These are phyloP conservation scores for Chironomus tentans DNA, from an alignment of 2,888 invertebrate species.

Conservation along the genomic window DNA sequence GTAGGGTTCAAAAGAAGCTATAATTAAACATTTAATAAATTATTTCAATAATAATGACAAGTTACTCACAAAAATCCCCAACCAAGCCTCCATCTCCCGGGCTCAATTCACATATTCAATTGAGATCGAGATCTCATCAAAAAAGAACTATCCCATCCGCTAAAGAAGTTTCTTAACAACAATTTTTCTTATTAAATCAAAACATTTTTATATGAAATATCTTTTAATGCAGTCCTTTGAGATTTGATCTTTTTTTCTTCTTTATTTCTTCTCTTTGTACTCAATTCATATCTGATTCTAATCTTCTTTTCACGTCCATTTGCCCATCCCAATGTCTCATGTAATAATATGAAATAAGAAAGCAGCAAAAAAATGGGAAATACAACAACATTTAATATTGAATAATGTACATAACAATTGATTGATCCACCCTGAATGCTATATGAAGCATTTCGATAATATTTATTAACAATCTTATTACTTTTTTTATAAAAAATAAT, in stretches of 20 bases:
- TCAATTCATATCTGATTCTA: conserved; percentile 13
- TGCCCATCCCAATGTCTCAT: conserved; percentile 21
- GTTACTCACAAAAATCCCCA: too few species aligned
- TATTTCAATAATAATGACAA: too few species aligned
- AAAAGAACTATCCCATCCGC: conserved; percentile 18
- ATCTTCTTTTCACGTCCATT: conserved; percentile 22
- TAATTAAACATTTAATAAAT: too few species aligned
- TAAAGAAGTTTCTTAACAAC: neutral
- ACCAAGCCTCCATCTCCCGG: too few species aligned
- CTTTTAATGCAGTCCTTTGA: neutral
- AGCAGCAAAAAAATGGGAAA: neutral
- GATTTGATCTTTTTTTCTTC: conserved; percentile 13
- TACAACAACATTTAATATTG: neutral
- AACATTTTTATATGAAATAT: conserved; percentile 2
- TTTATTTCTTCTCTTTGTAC: neutral
- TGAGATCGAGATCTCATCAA: neutral
- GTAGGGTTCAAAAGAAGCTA: too few species aligned
- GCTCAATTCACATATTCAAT: neutral
- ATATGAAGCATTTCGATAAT: neutral
- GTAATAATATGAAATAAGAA: neutral
- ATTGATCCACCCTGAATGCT: conserved; percentile 18
- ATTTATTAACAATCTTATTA: conserved; percentile 17
- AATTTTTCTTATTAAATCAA: conserved; percentile 23
- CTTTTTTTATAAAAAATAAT: neutral
- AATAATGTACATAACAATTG: conserved; percentile 14